phyloP scores from a whole-genome alignment of 2,797 vertebrate genomes.

The Myotis findleyi region DNA sequence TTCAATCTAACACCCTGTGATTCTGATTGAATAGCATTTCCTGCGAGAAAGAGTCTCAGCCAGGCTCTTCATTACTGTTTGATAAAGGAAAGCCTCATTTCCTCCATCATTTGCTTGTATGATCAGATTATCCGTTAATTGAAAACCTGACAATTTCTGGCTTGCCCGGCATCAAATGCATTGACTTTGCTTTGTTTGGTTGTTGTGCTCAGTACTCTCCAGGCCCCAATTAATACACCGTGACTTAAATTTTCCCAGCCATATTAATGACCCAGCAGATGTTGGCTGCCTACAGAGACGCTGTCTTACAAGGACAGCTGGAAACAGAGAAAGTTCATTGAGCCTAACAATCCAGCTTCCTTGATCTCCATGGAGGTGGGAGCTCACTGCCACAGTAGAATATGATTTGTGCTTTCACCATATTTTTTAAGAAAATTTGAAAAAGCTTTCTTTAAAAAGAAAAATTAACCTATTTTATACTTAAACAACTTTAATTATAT shows the following conservation, averaged over 20 bases:
- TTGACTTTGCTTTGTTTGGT: conserved; percentile 55
- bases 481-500: conserved; percentile 34
- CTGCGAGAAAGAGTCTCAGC: not conserved
- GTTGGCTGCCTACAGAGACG: conserved; percentile 57
- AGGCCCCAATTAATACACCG: conserved; percentile 63
- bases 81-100: conserved; percentile 41
- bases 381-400: not conserved
- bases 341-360: not conserved
- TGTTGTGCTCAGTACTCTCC: not conserved
- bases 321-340: conserved; percentile 54
- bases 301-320: conserved; percentile 47
- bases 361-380: conserved; percentile 26
- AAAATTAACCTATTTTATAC: not conserved
- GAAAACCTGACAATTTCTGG: conserved; percentile 36
- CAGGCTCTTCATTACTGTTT: not conserved
- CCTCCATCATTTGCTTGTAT: conserved; percentile 48
- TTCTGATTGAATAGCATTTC: not conserved
- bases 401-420: not conserved
- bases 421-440: conserved; percentile 24
- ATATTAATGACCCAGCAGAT: conserved; percentile 68
- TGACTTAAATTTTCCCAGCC: conserved; percentile 65
- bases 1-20: not conserved
- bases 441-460: conserved; percentile 31
- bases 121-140: conserved; percentile 72
- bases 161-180: conserved; percentile 27